These are phyloP conservation scores for Tragelaphus buxtoni DNA, from an alignment of 2,113 vertebrate species.

Conservation along the genomic window DNA sequence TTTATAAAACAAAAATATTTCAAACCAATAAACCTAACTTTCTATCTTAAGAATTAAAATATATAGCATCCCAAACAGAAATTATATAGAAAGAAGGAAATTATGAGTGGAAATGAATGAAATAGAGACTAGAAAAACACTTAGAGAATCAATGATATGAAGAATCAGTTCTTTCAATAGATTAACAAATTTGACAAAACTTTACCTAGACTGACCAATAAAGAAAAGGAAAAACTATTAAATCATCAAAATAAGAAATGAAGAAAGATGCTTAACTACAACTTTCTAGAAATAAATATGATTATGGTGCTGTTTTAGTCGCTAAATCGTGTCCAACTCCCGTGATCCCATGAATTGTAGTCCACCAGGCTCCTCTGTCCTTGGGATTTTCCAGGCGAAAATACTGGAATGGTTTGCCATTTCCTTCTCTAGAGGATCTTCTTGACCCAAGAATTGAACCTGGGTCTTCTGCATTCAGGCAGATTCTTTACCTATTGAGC, in stretches of 20 bases:
- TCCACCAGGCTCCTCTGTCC: neutral
- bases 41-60: neutral
- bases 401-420: neutral
- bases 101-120: neutral
- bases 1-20: neutral
- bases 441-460: neutral
- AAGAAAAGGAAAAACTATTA: neutral
- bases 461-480: neutral
- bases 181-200: neutral
- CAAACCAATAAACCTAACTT: neutral
- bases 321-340: rapidly evolving
- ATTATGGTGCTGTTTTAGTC: neutral
- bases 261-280: neutral
- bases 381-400: neutral
- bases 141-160: neutral
- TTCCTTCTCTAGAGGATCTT: neutral
- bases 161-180: neutral
- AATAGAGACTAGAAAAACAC: neutral
- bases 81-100: neutral
- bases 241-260: neutral
- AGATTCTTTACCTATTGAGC: neutral
- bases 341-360: neutral
- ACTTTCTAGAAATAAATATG: neutral
- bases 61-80: neutral
- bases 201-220: neutral